Conservation (phyloP, 2,113 vertebrate species). For the Dascyllus trimaculatus region DNA sequence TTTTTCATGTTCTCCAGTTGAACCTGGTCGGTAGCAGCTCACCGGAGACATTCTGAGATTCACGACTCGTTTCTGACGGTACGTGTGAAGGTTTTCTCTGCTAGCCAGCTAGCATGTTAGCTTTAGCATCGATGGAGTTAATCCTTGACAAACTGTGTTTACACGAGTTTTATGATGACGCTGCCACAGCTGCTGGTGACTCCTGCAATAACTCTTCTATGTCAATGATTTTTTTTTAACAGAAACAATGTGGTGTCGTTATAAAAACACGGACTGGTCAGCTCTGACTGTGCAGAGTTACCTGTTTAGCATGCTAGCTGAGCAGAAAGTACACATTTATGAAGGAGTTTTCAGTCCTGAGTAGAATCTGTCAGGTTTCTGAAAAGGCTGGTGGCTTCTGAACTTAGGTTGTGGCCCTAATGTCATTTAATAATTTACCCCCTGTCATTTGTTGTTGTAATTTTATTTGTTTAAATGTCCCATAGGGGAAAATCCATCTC, state of each 20-base stretch:
- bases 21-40: constrained; percentile 24
- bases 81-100: constrained; percentile 12
- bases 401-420: too few relatives aligned
- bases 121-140: constrained; percentile 45
- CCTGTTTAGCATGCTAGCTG: constrained; percentile 25
- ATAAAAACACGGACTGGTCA: too few relatives aligned
- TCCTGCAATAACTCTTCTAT: accelerated
- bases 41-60: not conserved
- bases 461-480: too few relatives aligned
- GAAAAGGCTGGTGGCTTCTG: not conserved
- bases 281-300: not conserved
- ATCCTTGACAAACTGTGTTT: constrained; percentile 35
- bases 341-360: not conserved
- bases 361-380: not conserved
- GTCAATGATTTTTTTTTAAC: too few relatives aligned
- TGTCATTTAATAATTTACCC: too few relatives aligned
- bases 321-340: not conserved
- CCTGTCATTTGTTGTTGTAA: too few relatives aligned
- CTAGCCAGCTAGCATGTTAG: constrained; percentile 60
- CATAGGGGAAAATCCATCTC: too few relatives aligned
- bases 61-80: constrained; percentile 50
- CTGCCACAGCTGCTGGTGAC: too few relatives aligned
- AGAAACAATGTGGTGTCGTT: not conserved
- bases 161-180: not conserved
- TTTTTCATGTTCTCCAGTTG: not conserved